phyloP scores from a whole-genome alignment of 2,113 vertebrate species.

The Epinephelus moara region DNA sequence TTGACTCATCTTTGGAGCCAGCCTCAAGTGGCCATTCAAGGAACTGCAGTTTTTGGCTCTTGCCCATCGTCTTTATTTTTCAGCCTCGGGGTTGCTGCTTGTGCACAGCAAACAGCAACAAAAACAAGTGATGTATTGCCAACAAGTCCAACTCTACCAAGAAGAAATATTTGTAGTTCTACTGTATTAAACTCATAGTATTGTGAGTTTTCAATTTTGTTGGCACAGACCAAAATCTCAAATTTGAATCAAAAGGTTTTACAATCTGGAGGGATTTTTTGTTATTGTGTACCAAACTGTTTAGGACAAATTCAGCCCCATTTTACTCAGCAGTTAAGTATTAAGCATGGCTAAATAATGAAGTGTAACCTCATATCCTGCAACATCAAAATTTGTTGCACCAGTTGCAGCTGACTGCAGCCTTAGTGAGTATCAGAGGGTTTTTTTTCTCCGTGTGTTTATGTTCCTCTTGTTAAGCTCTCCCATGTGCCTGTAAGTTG shows the following conservation, averaged over 20 bases:
- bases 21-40: no score
- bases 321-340: not conserved
- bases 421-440: not conserved
- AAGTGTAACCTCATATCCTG: constrained; percentile 1
- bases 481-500: constrained; percentile 46
- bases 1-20: no score
- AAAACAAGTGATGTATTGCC: no score
- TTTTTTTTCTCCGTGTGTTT: constrained; percentile 19
- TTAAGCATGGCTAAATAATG: not conserved
- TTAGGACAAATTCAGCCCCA: not conserved
- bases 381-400: not conserved
- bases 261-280: not conserved
- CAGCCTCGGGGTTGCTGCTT: no score
- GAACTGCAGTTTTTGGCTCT: no score
- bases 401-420: not conserved
- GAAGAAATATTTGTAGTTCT: not conserved
- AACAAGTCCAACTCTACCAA: no score
- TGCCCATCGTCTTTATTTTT: no score
- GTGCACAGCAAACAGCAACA: no score
- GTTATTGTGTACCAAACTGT: not conserved
- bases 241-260: not conserved
- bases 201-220: not conserved
- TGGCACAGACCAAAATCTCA: not conserved
- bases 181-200: not conserved
- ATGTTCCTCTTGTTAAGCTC: constrained; percentile 55